These are phyloP conservation scores for Petrocephalus sullivani DNA, from an alignment of 2,797 vertebrate genomes.

Conservation along the genomic window DNA sequence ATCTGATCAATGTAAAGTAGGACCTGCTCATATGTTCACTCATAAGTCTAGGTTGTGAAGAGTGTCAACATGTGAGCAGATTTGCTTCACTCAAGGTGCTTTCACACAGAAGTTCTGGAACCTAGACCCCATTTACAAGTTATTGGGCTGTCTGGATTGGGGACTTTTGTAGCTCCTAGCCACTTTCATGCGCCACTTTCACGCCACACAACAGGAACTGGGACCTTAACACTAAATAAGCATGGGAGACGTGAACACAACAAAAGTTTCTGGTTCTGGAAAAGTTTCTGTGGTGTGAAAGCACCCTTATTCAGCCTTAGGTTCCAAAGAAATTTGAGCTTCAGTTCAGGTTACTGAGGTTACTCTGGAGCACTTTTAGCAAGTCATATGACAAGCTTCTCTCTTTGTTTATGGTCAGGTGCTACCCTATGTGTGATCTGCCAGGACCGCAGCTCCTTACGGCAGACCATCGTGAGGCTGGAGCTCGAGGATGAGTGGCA, in stretches of 20 bases:
- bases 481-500: constrained; percentile 98
- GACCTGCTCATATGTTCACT: neutral
- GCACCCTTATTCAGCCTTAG: neutral
- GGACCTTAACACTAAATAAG: neutral
- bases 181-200: neutral
- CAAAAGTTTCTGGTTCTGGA: neutral
- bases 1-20: neutral
- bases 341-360: neutral
- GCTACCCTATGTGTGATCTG: constrained; percentile 96
- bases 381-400: neutral
- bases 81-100: neutral
- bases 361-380: neutral
- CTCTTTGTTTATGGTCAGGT: constrained; percentile 56
- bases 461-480: constrained; percentile 89
- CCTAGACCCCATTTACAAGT: neutral
- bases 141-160: neutral
- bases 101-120: neutral
- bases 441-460: constrained; percentile 90
- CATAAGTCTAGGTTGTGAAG: neutral
- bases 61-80: neutral
- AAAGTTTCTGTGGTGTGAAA: neutral
- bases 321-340: neutral
- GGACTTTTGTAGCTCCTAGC: neutral
- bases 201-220: neutral
- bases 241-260: neutral